Conservation (phyloP, 2,797 vertebrate genomes). For the Eptatretus atami region DNA sequence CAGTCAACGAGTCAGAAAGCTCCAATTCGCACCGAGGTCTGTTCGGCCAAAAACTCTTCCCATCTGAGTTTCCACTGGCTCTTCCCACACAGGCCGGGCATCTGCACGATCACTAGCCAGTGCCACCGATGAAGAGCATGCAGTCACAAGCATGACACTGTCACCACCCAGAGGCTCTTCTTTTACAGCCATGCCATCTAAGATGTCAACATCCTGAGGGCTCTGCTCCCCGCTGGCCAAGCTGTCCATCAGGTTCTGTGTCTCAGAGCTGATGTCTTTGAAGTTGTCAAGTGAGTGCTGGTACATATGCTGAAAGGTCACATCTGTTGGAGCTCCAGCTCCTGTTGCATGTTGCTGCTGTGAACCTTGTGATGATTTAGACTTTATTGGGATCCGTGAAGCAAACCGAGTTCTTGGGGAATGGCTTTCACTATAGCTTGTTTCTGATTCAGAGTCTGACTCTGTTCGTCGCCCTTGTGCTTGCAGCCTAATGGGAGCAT, state of each 20-base stretch:
- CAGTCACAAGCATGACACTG: constrained; percentile 66
- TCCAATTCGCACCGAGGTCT: background rate
- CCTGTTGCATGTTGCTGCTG: constrained; percentile 14
- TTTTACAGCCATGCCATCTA: constrained; percentile 47
- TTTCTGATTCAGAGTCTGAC: background rate
- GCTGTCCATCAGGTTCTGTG: constrained; percentile 50
- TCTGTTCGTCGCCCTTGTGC: background rate
- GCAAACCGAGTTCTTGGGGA: too few species aligned
- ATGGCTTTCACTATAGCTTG: too few species aligned
- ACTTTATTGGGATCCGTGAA: too few species aligned
- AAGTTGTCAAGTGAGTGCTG: constrained; percentile 60
- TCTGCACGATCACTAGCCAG: background rate
- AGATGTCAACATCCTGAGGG: constrained; percentile 60
- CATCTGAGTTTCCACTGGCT: constrained; percentile 97
- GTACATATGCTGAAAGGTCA: constrained; percentile 25
- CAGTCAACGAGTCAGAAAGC: too few species aligned
- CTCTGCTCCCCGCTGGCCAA: constrained; percentile 73
- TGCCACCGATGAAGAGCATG: background rate
- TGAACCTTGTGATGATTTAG: constrained; percentile 22
- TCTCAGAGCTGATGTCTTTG: constrained; percentile 82
- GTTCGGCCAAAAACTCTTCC: constrained; percentile 67
- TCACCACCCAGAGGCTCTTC: constrained; percentile 51
- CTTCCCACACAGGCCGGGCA: constrained; percentile 62
- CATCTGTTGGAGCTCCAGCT: constrained; percentile 33
- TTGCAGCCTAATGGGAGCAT: background rate